A percentile compares a stretch with the other conserved stretches of the same genome.
Conservation (phyloP, 1,140 invertebrate genomes). For the Zaprionus inermis region DNA sequence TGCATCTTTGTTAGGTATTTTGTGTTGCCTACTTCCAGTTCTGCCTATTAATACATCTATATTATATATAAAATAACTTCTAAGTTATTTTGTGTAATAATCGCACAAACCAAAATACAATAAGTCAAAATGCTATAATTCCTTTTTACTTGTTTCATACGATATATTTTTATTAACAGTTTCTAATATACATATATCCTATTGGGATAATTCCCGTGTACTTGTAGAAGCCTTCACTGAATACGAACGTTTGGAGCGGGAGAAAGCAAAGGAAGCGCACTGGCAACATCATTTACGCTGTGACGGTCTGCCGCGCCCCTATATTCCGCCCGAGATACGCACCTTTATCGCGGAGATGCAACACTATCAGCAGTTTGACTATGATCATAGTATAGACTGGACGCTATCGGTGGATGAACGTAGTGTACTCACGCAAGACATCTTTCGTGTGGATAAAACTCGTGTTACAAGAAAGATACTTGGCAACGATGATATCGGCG, state of each 20-base stretch:
- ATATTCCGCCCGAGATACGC: slow-evolving; percentile 62
- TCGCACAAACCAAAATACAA: too few relatives aligned
- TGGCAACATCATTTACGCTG: slow-evolving; percentile 64
- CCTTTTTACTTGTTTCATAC: too few relatives aligned
- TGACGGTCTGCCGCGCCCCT: slow-evolving; percentile 63
- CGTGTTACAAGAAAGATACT: slow-evolving; percentile 9
- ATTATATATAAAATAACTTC: too few relatives aligned
- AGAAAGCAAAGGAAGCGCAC: slow-evolving; percentile 18
- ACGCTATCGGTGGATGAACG: slow-evolving; percentile 60
- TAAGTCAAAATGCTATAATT: too few relatives aligned
- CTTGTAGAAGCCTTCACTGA: slow-evolving; percentile 37
- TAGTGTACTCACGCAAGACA: slow-evolving; percentile 60
- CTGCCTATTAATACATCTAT: too few relatives aligned
- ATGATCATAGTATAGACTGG: slow-evolving; percentile 56
- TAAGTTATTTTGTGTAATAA: too few relatives aligned
- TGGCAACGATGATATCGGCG: slow-evolving; percentile 39
- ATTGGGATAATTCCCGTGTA: background rate
- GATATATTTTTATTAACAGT: too few relatives aligned
- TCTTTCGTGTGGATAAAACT: slow-evolving; percentile 47
- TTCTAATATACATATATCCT: too few relatives aligned
- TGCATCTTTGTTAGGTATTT: too few relatives aligned
- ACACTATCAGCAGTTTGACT: slow-evolving; percentile 38
- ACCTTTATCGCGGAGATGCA: slow-evolving; percentile 53
- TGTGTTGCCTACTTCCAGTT: too few relatives aligned
- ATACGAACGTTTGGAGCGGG: slow-evolving; percentile 19